Conservation (phyloP, 1,140 invertebrate genomes). For the Zaprionus kolodkinae region DNA sequence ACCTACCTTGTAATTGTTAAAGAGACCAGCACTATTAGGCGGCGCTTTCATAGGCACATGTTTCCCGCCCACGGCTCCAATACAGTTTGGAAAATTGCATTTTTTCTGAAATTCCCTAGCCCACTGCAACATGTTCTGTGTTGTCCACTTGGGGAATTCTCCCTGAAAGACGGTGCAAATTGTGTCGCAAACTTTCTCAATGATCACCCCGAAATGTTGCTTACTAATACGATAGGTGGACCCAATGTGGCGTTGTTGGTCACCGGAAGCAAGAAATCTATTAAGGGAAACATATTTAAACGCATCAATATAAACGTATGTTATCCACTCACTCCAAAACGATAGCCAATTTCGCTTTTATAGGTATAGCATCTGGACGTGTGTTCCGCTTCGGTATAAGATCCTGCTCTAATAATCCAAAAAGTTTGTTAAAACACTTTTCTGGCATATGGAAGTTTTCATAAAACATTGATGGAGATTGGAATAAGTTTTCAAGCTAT, state of each 20-base stretch:
- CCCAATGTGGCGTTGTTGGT: constrained; percentile 1
- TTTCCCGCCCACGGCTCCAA: background rate
- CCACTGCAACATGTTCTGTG: background rate
- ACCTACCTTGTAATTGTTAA: constrained; percentile 14
- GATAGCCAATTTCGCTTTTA: constrained; percentile 6
- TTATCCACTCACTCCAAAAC: background rate
- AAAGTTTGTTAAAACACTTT: constrained; percentile 1
- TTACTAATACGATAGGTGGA: constrained; percentile 5
- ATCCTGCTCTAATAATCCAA: constrained; percentile 4
- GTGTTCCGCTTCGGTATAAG: constrained; percentile 11
- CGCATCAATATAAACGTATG: background rate
- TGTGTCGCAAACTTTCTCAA: background rate
- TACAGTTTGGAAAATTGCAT: background rate
- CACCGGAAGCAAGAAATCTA: constrained; percentile 9
- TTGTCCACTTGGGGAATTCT: background rate
- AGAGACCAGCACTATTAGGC: background rate
- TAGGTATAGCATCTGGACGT: constrained; percentile 11
- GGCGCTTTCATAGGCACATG: background rate
- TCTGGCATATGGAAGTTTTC: constrained; percentile 17
- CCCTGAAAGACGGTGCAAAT: background rate
- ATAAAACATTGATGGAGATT: constrained; percentile 1
- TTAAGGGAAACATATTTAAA: background rate
- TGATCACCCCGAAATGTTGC: constrained; percentile 9
- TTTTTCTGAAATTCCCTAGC: background rate
- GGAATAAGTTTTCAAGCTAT: background rate